Evolutionary conservation across 2,888 invertebrate genomes (phyloP).

Genomic region (Thera britannica): DNA sequence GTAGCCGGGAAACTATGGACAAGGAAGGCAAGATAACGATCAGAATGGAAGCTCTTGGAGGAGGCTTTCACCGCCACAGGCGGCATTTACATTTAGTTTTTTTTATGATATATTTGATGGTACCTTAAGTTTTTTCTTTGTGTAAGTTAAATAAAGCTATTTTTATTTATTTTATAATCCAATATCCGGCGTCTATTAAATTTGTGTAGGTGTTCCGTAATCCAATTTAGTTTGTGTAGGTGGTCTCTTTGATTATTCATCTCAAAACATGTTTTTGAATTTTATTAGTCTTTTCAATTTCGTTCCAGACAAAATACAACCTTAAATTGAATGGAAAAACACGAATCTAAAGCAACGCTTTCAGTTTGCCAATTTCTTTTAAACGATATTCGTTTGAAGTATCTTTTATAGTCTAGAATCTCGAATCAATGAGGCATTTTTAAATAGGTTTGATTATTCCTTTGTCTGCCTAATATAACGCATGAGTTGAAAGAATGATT

Average conservation of each 20-base stretch:
- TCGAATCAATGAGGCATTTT: conserved; percentile 16
- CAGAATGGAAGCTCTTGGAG: too few relatives aligned
- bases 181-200: too few relatives aligned
- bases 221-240: too few relatives aligned
- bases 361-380: conserved; percentile 36
- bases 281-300: conserved; percentile 24
- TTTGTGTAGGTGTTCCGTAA: too few relatives aligned
- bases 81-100: too few relatives aligned
- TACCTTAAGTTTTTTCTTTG: too few relatives aligned
- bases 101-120: too few relatives aligned
- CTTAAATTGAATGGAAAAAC: conserved; percentile 36
- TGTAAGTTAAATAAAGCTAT: too few relatives aligned
- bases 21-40: too few relatives aligned
- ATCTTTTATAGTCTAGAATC: conserved; percentile 29
- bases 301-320: conserved; percentile 21
- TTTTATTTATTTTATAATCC: too few relatives aligned
- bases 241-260: conserved; percentile 9
- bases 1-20: too few relatives aligned
- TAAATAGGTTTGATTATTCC: background rate
- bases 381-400: conserved; percentile 36
- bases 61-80: too few relatives aligned
- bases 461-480: background rate
- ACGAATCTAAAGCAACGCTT: conserved; percentile 30
- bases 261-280: conserved; percentile 10
- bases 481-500: background rate